Conservation (phyloP, 2,113 vertebrate genomes). For the Laterallus jamaicensis region DNA sequence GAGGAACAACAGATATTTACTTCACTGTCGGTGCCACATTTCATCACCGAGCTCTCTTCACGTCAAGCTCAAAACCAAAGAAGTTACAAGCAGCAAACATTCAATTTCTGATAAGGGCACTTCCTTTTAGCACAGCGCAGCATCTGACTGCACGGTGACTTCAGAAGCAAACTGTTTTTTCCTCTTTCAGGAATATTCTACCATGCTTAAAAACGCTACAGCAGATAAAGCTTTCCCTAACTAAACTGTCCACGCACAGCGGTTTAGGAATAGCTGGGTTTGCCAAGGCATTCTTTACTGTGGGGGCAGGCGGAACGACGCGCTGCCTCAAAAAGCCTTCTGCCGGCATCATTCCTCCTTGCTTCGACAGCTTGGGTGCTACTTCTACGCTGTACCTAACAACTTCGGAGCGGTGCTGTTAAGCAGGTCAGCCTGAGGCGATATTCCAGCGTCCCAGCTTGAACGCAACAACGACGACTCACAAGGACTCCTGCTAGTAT, state of each 20-base stretch:
- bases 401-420: neutral
- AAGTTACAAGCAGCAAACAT: neutral
- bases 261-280: neutral
- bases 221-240: neutral
- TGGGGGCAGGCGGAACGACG: neutral
- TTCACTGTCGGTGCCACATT: accelerated
- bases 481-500: too few relatives aligned
- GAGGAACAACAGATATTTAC: neutral
- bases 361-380: neutral
- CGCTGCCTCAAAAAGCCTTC: neutral
- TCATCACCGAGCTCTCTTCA: neutral
- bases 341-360: neutral
- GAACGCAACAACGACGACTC: neutral
- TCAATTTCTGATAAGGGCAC: neutral
- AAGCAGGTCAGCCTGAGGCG: neutral
- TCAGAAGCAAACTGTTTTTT: neutral
- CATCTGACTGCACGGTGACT: accelerated
- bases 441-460: neutral
- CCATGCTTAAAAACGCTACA: neutral
- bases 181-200: neutral
- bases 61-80: neutral
- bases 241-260: neutral
- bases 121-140: neutral
- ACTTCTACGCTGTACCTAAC: neutral
- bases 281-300: neutral